A percentile compares a stretch with the other conserved stretches of the same genome.
These are phyloP conservation scores for Nephrocerus scutellatus DNA, from an alignment of 2,888 invertebrate species.

Conservation along the genomic window DNA sequence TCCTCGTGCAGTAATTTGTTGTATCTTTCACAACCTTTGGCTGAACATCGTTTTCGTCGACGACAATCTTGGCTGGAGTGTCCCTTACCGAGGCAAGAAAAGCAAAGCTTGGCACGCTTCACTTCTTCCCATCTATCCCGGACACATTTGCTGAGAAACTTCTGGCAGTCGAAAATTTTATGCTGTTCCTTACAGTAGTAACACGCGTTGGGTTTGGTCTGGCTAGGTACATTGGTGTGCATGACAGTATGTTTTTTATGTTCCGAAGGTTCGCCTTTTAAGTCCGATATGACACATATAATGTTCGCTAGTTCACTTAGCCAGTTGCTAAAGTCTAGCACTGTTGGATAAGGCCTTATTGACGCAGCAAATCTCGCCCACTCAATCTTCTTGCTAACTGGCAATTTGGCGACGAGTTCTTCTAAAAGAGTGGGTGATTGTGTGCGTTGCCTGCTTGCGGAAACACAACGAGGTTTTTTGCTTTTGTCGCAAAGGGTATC, in stretches of 20 bases:
- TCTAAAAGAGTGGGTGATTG: slow-evolving; percentile 17
- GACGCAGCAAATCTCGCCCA: slow-evolving; percentile 14
- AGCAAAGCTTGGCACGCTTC: no score
- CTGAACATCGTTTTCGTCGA: no score
- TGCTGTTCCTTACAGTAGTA: no score
- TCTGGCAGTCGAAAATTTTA: no score
- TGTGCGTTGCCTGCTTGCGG: slow-evolving; percentile 6
- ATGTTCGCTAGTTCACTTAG: slow-evolving; percentile 7
- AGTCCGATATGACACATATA: background rate
- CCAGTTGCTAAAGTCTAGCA: slow-evolving; percentile 15
- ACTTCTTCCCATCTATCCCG: no score
- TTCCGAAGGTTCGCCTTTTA: background rate
- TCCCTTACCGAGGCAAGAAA: no score
- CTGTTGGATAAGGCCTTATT: slow-evolving; percentile 7
- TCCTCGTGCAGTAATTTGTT: no score
- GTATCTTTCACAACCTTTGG: no score
- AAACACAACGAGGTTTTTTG: slow-evolving; percentile 14
- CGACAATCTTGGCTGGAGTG: no score
- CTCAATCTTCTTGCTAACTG: slow-evolving; percentile 8
- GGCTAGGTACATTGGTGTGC: no score
- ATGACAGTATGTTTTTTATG: slow-evolving; percentile 9
- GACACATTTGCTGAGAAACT: no score
- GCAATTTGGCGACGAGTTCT: slow-evolving; percentile 13
- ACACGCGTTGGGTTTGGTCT: no score
- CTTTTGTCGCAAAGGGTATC: slow-evolving; percentile 7